Base-by-base conservation (phyloP, 2,113 vertebrate genomes). In the Plectropomus leopardus region DNA sequence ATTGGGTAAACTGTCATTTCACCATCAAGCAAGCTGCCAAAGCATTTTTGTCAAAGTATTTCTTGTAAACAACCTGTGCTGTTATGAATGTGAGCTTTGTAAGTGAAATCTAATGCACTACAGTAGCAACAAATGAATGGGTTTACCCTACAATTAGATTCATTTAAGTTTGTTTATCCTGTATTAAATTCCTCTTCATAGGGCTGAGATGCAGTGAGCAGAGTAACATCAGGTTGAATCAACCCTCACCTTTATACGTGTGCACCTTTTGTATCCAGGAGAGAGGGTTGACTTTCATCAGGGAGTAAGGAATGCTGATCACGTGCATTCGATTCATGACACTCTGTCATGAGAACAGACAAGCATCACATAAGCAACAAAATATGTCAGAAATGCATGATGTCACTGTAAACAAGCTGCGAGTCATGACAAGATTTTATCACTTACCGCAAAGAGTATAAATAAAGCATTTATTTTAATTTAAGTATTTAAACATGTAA, bases 251-350 rank as follows among this genome's bases (percentile, higher is more conserved):
- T 98, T 99, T 98, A 84, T 97, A 98, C 0, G 78, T 90, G 75
- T 96, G 97, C 76, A 99, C 98, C 86, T 98, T 99, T 95, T 98
- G 97, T 83, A 99, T 98, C 98, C 98, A 99, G 85, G 97, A 98
- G 63, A 99, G 96, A 0, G 98, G 98, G 93, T 99, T 99, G 89
- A 96, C 98, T 91, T 99, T 99, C 98, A 99, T 99, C 89, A 99
- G 90, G 0, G 98, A 97, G 65, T 99, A 99, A 0, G 98, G 98
- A 81, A 99, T 96, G 90, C 96, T 99, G 95, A 99, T 94, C 74
- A 99, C 98, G 0, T 99, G 97, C 96, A 99, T 96, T 78, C 97
- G 94, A 86, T 98, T 99, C 96, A 98, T 94, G 82, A 99, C 96
- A 0, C 97, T 98, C 98, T 99, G 86, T 0, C 24, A 73, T 3